Evolutionary conservation across 2,888 invertebrate genomes (phyloP), one percentile per base, ranked within the genome.

Genomic region (Chrysodeixis includens): DNA sequence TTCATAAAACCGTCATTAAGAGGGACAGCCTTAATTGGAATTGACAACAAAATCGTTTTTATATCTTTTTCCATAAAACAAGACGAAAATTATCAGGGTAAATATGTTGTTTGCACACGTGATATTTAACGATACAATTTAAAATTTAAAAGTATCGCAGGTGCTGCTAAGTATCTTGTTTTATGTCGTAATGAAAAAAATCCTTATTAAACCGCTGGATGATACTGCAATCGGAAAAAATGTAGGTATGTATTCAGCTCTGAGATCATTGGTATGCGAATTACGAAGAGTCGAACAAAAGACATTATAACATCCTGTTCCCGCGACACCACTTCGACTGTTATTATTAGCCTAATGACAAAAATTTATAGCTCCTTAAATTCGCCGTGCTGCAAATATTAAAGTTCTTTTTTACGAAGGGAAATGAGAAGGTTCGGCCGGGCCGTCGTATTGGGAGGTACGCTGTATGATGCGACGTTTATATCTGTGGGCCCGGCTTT

Each of bases 301-400:
- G 94, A 88, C 92, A 92, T 94, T 94, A 92, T 92, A 91, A 89
- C 93, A 94, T 95, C 94, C 94, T 94, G 94, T 92, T 90, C 88
- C 88, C 87, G 84, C 90, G 90, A 91, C 92, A 90, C 86, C 88
- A 88, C 87, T 85, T 76, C 84, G 87, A 83, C 87, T 93, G 90
- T 93, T 94, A 92, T 94, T 94, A 93, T 93, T 93, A 91, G 90
- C 90, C 91, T 94, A 94, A 94, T 94, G 94, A 94, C 90, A 87
- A 91, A 93, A 93, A 94, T 94, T 94, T 95, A 95, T 94, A 88
- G 91, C 90, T 90, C 85, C 92, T 93, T 93, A 93, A 93, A 94
- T 91, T 91, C 85, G 88, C 84, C 92, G 93, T 92, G 93, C 86
- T 90, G 93, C 91, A 92, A 93, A 93, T 93, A 90, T 90, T 92